Percentiles rank a stretch among this genome's conserved stretches.
phyloP scores from a whole-genome alignment of 2,888 invertebrate species.

The Bellardia pandia region DNA sequence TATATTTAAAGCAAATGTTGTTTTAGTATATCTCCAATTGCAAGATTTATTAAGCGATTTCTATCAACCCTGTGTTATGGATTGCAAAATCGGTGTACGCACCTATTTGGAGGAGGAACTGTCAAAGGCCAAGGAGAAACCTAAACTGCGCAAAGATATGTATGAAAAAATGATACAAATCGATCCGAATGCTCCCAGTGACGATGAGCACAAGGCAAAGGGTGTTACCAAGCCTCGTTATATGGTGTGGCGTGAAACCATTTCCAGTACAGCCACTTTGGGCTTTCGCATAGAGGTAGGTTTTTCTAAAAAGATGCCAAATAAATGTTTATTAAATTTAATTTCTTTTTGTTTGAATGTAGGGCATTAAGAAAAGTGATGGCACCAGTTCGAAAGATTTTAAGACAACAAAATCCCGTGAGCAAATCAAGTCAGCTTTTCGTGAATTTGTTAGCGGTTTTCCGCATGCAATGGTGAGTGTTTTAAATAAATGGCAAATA shows the following conservation, averaged over 20 bases:
- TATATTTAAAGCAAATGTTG: background rate
- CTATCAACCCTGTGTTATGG: constrained; percentile 97
- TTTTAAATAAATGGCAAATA: background rate
- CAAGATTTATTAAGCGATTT: constrained; percentile 97
- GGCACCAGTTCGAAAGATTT: constrained; percentile 97
- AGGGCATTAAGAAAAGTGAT: constrained; percentile 94
- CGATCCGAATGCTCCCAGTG: constrained; percentile 93
- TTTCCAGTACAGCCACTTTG: constrained; percentile 97
- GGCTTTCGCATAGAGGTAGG: constrained; percentile 95
- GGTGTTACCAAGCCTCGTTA: constrained; percentile 97
- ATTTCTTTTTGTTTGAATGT: background rate
- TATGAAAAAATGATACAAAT: constrained; percentile 99
- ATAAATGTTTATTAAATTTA: background rate
- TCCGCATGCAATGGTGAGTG: constrained; percentile 91
- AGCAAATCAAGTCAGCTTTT: constrained; percentile 92
- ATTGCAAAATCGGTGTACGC: constrained; percentile 97
- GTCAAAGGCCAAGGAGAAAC: constrained; percentile 97
- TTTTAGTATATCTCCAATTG: constrained; percentile 90
- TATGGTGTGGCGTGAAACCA: constrained; percentile 98
- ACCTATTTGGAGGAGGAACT: constrained; percentile 97
- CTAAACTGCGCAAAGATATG: constrained; percentile 96
- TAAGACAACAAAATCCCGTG: constrained; percentile 94
- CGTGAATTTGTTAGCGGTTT: constrained; percentile 92
- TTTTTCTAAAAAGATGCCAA: background rate
- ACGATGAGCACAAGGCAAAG: constrained; percentile 94